Evolutionary conservation across 2,888 invertebrate genomes (phyloP).

Genomic region (Caenorhabditis japonica): DNA sequence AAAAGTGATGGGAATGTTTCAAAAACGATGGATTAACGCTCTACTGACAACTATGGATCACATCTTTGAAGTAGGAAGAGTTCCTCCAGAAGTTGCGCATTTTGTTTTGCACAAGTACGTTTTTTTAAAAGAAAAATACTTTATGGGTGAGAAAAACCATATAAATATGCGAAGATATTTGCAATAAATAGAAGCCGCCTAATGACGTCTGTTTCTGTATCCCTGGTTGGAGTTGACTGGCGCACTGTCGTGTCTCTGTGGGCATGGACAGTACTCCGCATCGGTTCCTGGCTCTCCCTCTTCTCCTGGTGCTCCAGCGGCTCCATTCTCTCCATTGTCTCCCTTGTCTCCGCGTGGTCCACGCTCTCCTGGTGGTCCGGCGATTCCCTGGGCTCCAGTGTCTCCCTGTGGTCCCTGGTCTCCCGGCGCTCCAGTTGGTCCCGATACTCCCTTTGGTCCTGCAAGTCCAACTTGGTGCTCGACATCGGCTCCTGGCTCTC

Average conservation of each 20-base stretch:
- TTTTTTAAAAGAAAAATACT: slow-evolving; percentile 10
- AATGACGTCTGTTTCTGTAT: slow-evolving; percentile 53
- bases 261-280: slow-evolving; percentile 67
- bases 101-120: slow-evolving; percentile 51
- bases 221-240: slow-evolving; percentile 42
- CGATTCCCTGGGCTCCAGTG: slow-evolving; percentile 59
- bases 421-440: slow-evolving; percentile 59
- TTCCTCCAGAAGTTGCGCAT: slow-evolving; percentile 25
- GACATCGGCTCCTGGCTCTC: slow-evolving; percentile 69
- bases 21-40: slow-evolving; percentile 22
- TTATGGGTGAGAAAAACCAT: not conserved
- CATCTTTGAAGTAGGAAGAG: slow-evolving; percentile 42
- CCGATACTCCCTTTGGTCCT: slow-evolving; percentile 66
- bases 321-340: slow-evolving; percentile 65
- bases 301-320: slow-evolving; percentile 65
- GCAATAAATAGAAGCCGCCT: slow-evolving; percentile 18
- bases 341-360: slow-evolving; percentile 69
- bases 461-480: slow-evolving; percentile 70
- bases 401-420: slow-evolving; percentile 64
- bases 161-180: slow-evolving; percentile 26
- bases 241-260: slow-evolving; percentile 50
- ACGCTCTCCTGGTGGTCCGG: slow-evolving; percentile 70
- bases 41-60: slow-evolving; percentile 42
- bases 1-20: slow-evolving; percentile 22
- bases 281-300: slow-evolving; percentile 70